Conservation (phyloP, 2,888 invertebrate species). For the Mystacides longicornis region DNA sequence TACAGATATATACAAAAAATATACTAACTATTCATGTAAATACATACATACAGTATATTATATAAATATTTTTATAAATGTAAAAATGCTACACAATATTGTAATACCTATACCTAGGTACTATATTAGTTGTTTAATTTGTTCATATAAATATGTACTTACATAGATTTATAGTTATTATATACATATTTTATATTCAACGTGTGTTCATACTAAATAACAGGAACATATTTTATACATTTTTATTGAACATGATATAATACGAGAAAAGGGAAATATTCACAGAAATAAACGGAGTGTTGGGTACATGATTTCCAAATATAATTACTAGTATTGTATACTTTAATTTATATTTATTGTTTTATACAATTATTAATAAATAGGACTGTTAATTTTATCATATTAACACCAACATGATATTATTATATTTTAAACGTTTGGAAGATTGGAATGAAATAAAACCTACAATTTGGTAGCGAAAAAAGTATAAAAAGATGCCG, state of each 20-base stretch:
- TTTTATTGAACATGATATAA: neutral
- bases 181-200: no score
- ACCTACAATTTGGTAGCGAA: neutral
- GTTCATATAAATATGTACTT: neutral
- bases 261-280: neutral
- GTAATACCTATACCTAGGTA: neutral
- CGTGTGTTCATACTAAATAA: no score
- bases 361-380: neutral
- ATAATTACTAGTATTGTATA: neutral
- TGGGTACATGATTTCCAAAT: no score
- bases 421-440: neutral
- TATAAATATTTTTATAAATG: constrained; percentile 1
- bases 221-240: constrained; percentile 1
- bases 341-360: neutral
- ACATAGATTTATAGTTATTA: neutral
- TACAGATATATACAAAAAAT: no score
- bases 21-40: no score
- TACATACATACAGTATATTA: neutral
- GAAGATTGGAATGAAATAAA: neutral
- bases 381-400: neutral
- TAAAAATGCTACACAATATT: constrained; percentile 2
- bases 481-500: neutral
- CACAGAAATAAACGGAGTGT: neutral
- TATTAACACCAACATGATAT: neutral
- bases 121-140: neutral